A percentile compares a stretch with the other conserved stretches of the same genome.
Evolutionary conservation across 35 echinoderm and acorn worm genomes (phyloP).

Genomic region (Acanthaster planci): DNA sequence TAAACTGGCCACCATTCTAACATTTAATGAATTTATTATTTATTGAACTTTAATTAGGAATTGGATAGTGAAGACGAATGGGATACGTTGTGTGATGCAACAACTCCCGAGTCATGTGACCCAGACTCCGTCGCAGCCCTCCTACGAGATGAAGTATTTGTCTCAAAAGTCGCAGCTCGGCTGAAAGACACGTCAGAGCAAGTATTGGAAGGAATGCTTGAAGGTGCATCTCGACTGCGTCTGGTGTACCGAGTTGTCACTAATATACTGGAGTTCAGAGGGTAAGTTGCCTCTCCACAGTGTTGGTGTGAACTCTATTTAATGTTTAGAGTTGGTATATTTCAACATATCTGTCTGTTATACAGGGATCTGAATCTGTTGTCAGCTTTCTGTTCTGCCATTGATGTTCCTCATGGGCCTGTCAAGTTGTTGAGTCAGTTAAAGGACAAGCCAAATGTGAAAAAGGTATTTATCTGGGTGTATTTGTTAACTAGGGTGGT

Average conservation of each 20-base stretch:
- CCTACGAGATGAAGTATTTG: constrained; percentile 59
- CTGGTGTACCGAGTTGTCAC: constrained; percentile 69
- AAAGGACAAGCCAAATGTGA: constrained; percentile 77
- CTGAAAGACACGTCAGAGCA: constrained; percentile 66
- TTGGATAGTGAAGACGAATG: constrained; percentile 98
- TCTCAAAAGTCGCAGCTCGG: constrained; percentile 47
- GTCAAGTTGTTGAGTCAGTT: constrained; percentile 66
- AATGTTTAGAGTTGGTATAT: too few relatives aligned
- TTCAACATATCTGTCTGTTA: constrained; percentile 17
- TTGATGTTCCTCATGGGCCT: constrained; percentile 56
- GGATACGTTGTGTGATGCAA: constrained; percentile 94
- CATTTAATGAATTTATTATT: not conserved
- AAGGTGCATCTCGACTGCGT: constrained; percentile 87
- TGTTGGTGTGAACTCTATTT: too few relatives aligned
- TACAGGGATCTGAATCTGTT: constrained; percentile 71
- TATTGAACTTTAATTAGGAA: constrained; percentile 61
- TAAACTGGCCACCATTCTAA: too few relatives aligned
- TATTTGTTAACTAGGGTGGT: too few relatives aligned
- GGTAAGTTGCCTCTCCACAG: constrained; percentile 46
- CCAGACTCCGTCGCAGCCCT: constrained; percentile 51
- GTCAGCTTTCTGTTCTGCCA: constrained; percentile 55
- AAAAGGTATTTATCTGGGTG: constrained; percentile 59
- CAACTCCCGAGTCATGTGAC: constrained; percentile 69
- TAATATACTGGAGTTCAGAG: constrained; percentile 75
- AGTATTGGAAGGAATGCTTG: constrained; percentile 91